These are phyloP conservation scores for Centropristis striata DNA, from an alignment of 2,113 vertebrate genomes.

Conservation along the genomic window DNA sequence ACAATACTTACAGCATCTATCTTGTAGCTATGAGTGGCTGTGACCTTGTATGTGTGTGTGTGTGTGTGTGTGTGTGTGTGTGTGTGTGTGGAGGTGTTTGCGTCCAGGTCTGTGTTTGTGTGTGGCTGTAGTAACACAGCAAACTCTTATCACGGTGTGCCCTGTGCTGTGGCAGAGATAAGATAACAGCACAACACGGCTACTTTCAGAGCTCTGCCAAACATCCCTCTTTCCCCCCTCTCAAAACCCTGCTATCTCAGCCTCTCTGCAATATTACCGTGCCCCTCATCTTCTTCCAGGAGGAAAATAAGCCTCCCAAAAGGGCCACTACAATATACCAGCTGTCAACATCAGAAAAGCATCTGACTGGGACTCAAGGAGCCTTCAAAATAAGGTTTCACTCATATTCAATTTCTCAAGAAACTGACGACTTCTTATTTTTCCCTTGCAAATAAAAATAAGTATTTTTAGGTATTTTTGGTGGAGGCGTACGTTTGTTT, in stretches of 20 bases:
- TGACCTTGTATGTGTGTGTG: slow-evolving; percentile 61
- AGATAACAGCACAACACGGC: slow-evolving; percentile 72
- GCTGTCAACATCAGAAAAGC: slow-evolving; percentile 29
- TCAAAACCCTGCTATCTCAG: slow-evolving; percentile 50
- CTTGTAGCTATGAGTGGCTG: slow-evolving; percentile 2
- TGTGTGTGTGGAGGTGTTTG: slow-evolving; percentile 22
- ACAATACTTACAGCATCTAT: slow-evolving; percentile 20
- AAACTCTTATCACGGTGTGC: slow-evolving; percentile 52
- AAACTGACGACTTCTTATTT: neutral
- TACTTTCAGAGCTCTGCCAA: slow-evolving; percentile 63
- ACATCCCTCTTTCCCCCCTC: slow-evolving; percentile 51
- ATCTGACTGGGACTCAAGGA: slow-evolving; percentile 18
- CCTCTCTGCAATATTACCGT: slow-evolving; percentile 31
- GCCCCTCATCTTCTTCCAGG: slow-evolving; percentile 25
- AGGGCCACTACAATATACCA: slow-evolving; percentile 18
- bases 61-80: slow-evolving; percentile 14
- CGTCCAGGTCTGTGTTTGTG: slow-evolving; percentile 21
- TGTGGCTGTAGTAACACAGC: slow-evolving; percentile 30
- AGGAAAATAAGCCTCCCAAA: slow-evolving; percentile 26
- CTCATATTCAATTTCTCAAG: neutral
- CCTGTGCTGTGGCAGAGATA: slow-evolving; percentile 53
- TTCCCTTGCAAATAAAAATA: neutral
- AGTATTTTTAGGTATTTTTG: slow-evolving; percentile 2
- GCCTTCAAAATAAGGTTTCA: slow-evolving; percentile 9
- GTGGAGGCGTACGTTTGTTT: neutral